These are phyloP conservation scores for Aythya fuligula DNA, from an alignment of 2,797 vertebrate species.

Conservation along the genomic window DNA sequence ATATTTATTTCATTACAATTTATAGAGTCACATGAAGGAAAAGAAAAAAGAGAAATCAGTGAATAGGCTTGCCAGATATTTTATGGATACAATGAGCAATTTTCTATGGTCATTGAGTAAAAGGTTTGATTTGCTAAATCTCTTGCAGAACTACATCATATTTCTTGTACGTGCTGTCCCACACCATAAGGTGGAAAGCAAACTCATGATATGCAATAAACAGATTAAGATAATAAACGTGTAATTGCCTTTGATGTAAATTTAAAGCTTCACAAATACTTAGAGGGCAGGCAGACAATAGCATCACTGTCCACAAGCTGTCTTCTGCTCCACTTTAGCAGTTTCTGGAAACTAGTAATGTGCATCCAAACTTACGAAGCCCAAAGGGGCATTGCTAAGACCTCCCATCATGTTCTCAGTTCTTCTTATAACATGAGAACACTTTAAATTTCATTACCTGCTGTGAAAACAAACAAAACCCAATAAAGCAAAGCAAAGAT, in stretches of 20 bases:
- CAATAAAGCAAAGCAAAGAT: neutral
- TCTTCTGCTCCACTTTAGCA: neutral
- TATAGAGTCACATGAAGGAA: neutral
- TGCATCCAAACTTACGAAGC: neutral
- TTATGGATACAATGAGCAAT: neutral
- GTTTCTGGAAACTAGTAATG: neutral
- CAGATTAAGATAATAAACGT: neutral
- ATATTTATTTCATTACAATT: neutral
- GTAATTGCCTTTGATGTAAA: neutral
- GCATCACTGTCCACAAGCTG: rapidly evolving
- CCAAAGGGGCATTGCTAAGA: neutral
- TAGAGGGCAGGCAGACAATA: neutral
- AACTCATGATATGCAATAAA: neutral
- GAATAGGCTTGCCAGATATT: neutral
- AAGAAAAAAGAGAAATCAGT: neutral
- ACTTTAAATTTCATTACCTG: neutral
- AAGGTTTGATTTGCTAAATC: constrained; percentile 10
- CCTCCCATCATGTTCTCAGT: neutral
- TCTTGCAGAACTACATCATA: neutral
- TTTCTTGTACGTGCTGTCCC: neutral
- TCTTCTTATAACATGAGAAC: neutral
- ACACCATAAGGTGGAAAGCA: neutral
- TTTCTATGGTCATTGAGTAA: constrained; percentile 17
- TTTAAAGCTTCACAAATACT: neutral
- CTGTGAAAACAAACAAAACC: neutral